These are phyloP conservation scores for Pollenia amentaria DNA, from an alignment of 2,888 invertebrate species.

Conservation along the genomic window DNA sequence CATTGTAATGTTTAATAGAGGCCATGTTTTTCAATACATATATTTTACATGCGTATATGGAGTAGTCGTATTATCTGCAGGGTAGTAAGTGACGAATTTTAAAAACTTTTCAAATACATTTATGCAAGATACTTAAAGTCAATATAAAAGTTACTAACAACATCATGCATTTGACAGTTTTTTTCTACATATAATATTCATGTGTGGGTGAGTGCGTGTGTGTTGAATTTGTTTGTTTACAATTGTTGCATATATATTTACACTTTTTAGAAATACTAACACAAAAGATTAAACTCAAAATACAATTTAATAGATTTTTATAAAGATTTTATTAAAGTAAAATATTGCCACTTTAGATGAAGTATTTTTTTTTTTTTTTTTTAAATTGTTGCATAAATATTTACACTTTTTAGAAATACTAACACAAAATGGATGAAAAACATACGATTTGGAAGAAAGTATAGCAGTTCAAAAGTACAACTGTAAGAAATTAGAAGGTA, in stretches of 20 bases:
- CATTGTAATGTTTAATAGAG: too few species aligned
- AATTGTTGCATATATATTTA: constrained; percentile 74
- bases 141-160: constrained; percentile 60
- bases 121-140: constrained; percentile 71
- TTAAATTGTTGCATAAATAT: constrained; percentile 74
- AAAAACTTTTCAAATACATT: constrained; percentile 53
- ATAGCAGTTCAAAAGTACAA: too few species aligned
- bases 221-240: constrained; percentile 45
- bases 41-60: too few species aligned
- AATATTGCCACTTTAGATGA: too few species aligned
- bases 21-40: too few species aligned
- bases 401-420: constrained; percentile 68
- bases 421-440: too few species aligned
- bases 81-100: constrained; percentile 26
- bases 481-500: too few species aligned
- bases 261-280: constrained; percentile 60
- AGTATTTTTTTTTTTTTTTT: too few species aligned
- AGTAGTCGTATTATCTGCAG: too few species aligned
- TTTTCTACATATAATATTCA: too few species aligned
- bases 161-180: constrained; percentile 73
- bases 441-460: too few species aligned
- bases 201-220: constrained; percentile 7
- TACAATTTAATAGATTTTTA: constrained; percentile 39
- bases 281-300: constrained; percentile 47
- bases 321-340: background rate